Base-by-base conservation (phyloP, 2,113 vertebrate genomes). In the Athene cunicularia region DNA sequence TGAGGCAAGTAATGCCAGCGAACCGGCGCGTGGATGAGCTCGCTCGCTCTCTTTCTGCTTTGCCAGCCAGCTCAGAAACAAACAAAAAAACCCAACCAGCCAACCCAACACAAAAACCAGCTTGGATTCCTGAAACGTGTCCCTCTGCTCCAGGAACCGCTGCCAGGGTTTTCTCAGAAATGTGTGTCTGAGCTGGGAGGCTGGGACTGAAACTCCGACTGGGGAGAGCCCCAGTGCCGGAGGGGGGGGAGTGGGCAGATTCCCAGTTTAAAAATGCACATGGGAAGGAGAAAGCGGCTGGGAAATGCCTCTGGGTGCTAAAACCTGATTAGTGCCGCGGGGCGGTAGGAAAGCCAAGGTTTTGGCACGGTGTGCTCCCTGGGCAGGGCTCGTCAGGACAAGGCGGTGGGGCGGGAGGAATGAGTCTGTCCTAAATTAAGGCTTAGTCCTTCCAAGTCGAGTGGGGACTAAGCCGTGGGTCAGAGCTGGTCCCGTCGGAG, bases 101-200 rank as follows among this genome's bases (percentile, higher is more conserved):
- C 23, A 58, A 43, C 23, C 14, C 52, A 79, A 50, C 33, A 33
- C 43, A n/a, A 49, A 72, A 6, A 5, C 11, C 73, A 96, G 83
- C 88, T 59, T 86, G 80, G 87, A 95, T 98, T 98, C 96, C 97
- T 98, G 97, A 98, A 98, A 97, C 24, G 81, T 97, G 98, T 97
- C 95, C 88, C 97, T 97, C 93, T 80, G 92, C 91, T 92, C 82
- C 92, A 95, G 80, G 92, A 91, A 84, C 81, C 3, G 58, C 63
- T 98, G 97, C 97, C 97, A 98, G 66, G 86, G 96, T 87, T 97
- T 98, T 98, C 97, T 98, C 97, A 98, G 97, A 98, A 98, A 91
- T 74, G 80, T 95, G 90, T 97, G 87, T 97, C 95, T 97, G 97
- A 95, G 92, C 93, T 63, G 90, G 96, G 93, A 77, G 86, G 75